phyloP scores from a whole-genome alignment of 2,797 vertebrate species.

The Phoebastria nigripes region DNA sequence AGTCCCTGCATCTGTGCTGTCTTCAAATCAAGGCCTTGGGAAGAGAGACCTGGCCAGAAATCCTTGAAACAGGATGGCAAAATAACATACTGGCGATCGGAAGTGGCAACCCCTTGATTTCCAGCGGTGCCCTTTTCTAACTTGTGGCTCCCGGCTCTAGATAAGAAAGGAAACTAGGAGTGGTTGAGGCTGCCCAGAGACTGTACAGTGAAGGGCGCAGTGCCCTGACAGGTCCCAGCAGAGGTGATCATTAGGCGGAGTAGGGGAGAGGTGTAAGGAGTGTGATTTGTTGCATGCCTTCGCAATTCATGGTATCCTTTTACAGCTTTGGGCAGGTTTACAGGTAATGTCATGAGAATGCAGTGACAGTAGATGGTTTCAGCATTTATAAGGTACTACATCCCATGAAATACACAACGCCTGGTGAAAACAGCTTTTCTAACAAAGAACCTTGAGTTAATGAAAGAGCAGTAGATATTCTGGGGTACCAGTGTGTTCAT shows the following conservation, averaged over 20 bases:
- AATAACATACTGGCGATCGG: accelerated
- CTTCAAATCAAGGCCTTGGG: not conserved
- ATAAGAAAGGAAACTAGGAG: not conserved
- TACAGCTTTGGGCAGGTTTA: not conserved
- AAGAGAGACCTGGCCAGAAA: not conserved
- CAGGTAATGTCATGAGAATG: not conserved
- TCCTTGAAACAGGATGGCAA: not conserved
- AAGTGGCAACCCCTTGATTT: not conserved
- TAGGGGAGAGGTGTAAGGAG: not conserved
- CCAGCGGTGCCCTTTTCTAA: not conserved
- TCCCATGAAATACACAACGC: not conserved
- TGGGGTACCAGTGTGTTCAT: not conserved
- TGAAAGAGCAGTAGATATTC: constrained; percentile 3
- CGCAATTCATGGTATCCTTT: not conserved
- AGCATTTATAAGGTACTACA: not conserved
- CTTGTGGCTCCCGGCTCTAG: not conserved
- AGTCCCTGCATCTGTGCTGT: not conserved
- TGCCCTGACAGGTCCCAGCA: not conserved
- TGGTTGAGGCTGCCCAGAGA: not conserved
- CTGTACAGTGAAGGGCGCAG: not conserved
- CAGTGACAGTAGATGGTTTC: not conserved
- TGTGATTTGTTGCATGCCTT: not conserved
- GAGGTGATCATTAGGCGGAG: not conserved
- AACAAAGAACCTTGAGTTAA: not conserved
- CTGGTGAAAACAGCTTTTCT: not conserved